Evolutionary conservation across 2,888 invertebrate species (phyloP), one percentile per base, ranked within the genome.

Genomic region (Drosophila pullipes): DNA sequence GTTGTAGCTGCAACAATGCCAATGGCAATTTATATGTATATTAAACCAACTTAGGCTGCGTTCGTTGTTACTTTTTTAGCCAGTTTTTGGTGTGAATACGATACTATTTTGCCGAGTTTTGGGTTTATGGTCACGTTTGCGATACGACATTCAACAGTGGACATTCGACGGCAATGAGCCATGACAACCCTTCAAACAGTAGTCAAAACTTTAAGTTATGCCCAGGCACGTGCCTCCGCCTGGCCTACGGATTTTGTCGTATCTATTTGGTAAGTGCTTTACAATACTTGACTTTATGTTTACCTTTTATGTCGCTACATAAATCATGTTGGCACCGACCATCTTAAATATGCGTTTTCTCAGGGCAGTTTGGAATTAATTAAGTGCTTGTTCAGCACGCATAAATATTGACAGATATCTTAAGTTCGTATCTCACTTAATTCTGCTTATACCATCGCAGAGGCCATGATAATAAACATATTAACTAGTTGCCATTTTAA

Each of bases 111-210:
- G 83, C 69, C 61, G 30, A 57, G 39, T 57, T 57, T 57, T 57
- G 71, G 72, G 84, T 89, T 88, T 85, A 85, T 85, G 73, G 74
- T 87, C 85, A 87, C 88, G 90, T 88, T 82, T 74, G 54, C 53
- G 53, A 67, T 73, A 64, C 57, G 39, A 28, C 58, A 78, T 66
- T 69, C 81, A 62, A 53, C 55, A 61, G 16, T 47, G 47, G 47
- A 47, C 47, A 47, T 66, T 73, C 81, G 67, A 55, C 69, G 58
- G 52, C 41, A 31, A 49, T 54, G 62, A 60, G 25, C 53, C 47
- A 11, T 39, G n/a, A 25, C 44, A 58, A 58, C 37, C 53, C 62
- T 47, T 41, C 33, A 47, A 57, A 33, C 69, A 28, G 63, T 39
- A 10, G 58, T 54, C 30, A 16, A 58, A 74, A 54, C 59, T 44